A percentile compares a stretch with the other conserved stretches of the same genome.
phyloP scores from a whole-genome alignment of 2,888 invertebrate species.

The Brachypalpus laphriformis region DNA sequence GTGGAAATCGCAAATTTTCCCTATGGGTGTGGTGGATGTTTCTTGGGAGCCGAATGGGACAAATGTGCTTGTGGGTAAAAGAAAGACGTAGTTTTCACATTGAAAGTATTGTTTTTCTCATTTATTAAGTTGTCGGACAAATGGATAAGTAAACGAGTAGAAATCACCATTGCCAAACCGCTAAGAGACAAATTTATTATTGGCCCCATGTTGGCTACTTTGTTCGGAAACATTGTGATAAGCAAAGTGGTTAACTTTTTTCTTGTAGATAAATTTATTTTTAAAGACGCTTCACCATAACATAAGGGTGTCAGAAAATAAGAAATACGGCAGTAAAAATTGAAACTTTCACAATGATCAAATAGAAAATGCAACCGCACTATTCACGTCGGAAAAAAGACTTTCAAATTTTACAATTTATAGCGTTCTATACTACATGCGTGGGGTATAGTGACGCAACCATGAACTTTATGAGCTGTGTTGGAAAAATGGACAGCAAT shows the following conservation, averaged over 20 bases:
- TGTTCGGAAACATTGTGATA: constrained; percentile 54
- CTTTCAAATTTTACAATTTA: neutral
- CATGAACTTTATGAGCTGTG: too few relatives aligned
- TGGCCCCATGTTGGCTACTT: constrained; percentile 70
- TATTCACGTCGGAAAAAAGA: too few relatives aligned
- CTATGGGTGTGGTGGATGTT: constrained; percentile 9
- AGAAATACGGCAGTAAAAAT: neutral
- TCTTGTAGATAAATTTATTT: constrained; percentile 30
- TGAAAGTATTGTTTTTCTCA: constrained; percentile 66
- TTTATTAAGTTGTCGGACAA: constrained; percentile 68
- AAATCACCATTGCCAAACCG: constrained; percentile 71
- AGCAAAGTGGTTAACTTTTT: constrained; percentile 55
- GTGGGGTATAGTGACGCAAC: too few relatives aligned
- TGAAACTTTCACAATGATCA: neutral
- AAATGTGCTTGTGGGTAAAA: constrained; percentile 32
- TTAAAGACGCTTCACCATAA: constrained; percentile 16
- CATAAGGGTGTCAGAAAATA: too few relatives aligned
- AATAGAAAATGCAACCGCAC: too few relatives aligned
- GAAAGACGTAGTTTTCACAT: constrained; percentile 40
- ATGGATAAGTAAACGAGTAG: constrained; percentile 69
- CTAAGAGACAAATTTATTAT: constrained; percentile 67
- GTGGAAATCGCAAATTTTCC: constrained; percentile 53
- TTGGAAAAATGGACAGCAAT: too few relatives aligned
- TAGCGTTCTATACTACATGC: too few relatives aligned
- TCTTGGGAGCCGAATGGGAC: neutral